Evolutionary conservation across 2,888 invertebrate species (phyloP), one percentile per base, ranked within the genome.

Genomic region (Troides helena): DNA sequence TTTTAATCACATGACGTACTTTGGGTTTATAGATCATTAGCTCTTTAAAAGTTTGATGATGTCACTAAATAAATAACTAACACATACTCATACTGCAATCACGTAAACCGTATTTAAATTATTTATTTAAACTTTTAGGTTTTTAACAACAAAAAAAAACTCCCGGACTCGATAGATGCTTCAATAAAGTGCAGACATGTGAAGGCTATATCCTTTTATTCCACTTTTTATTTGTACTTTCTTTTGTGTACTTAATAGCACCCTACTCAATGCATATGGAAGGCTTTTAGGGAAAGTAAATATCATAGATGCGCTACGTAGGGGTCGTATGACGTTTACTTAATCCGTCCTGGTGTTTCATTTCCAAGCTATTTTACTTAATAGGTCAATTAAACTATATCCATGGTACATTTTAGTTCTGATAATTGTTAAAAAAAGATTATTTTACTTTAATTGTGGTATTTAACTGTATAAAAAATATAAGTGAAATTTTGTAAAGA

Each of bases 271-370:
- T 75, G 80, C 78, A 78, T 77, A 74, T 76, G 73, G 74, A 75
- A 85, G 83, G 88, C 89, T 90, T 90, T 90, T 89, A 89, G 86
- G 81, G 78, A 83, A 81, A 82, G 88, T 83, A 90, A 90, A 89
- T 85, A 90, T 86, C 88, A 86, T 88, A 84, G 89, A 85, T 84
- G 87, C 87, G 83, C 86, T 83, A 81, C 79, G 77, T 76, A 77
- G 75, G 80, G 53, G 59, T 43, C 30, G 36, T 64, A 60, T 64
- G 60, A 63, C 30, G 62, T 68, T 59, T 53, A 53, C 36, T 60
- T 66, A 36, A 61, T n/a, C 23, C 36, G 56, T 30, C 66, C 21
- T 8, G 46, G 56, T 64, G 36, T 43, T 61, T 61, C 64, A 50
- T 25, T 53, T 61, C 36, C 50, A n/a, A 23, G 25, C 10, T 23